Conservation (phyloP, 1,140 invertebrate genomes). For the Tetramorium simillimum region DNA sequence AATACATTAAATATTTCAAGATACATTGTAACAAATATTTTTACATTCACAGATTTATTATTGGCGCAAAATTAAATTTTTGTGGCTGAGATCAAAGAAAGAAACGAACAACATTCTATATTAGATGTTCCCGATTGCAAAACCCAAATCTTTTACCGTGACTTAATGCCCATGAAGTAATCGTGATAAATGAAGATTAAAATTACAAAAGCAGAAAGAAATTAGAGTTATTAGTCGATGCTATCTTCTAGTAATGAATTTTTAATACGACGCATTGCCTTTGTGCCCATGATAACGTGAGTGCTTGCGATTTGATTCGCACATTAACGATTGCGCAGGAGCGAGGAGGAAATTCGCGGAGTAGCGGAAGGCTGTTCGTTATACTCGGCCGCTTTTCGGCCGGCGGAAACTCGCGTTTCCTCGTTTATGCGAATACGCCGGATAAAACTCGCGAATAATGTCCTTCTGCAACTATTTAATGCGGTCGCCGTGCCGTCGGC, state of each 20-base stretch:
- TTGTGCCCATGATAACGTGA: constrained; percentile 20
- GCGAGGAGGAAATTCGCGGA: constrained; percentile 2
- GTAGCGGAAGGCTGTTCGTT: constrained; percentile 17
- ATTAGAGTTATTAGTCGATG: constrained; percentile 10
- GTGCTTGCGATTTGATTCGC: not conserved
- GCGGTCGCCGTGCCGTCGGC: constrained; percentile 18
- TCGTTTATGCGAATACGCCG: constrained; percentile 39
- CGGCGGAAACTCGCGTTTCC: constrained; percentile 29
- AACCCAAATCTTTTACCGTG: not conserved
- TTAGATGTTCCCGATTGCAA: not conserved
- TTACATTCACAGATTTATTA: not conserved
- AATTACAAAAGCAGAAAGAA: not conserved
- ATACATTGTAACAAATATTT: not conserved
- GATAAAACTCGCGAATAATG: constrained; percentile 53
- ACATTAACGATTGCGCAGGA: not conserved
- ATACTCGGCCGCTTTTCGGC: constrained; percentile 37
- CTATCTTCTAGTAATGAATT: constrained; percentile 24
- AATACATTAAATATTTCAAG: not conserved
- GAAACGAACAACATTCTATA: not conserved
- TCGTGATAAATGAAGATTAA: not conserved
- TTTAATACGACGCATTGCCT: constrained; percentile 16
- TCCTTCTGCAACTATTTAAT: constrained; percentile 58
- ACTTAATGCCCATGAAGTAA: not conserved
- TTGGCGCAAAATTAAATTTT: not conserved
- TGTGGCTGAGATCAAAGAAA: not conserved